These are phyloP conservation scores for Dynastes tityus DNA, from an alignment of 2,888 invertebrate genomes.

Conservation along the genomic window DNA sequence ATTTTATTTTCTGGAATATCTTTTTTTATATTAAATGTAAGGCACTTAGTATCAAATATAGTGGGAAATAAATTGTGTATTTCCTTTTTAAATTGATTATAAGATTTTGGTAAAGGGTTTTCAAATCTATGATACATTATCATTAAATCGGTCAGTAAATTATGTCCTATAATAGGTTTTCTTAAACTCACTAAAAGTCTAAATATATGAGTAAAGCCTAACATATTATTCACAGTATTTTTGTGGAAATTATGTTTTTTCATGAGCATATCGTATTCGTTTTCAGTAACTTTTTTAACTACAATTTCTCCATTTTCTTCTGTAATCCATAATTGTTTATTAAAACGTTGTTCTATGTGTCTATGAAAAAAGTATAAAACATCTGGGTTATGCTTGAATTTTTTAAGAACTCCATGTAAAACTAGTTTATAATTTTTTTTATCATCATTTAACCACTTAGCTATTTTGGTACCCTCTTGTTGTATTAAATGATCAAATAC, in stretches of 20 bases:
- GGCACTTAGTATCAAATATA: constrained; percentile 83
- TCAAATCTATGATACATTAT: constrained; percentile 83
- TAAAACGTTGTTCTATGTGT: constrained; percentile 74
- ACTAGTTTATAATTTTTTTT: constrained; percentile 61
- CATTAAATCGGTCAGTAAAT: constrained; percentile 80
- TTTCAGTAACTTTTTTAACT: constrained; percentile 65
- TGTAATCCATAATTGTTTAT: constrained; percentile 64
- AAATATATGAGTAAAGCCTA: constrained; percentile 81
- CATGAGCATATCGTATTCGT: constrained; percentile 63
- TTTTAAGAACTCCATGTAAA: constrained; percentile 58
- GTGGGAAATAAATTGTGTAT: constrained; percentile 77
- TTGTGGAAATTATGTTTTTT: constrained; percentile 70
- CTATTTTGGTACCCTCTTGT: constrained; percentile 64
- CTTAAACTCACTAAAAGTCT: constrained; percentile 73
- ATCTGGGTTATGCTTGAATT: constrained; percentile 70
- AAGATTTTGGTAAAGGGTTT: constrained; percentile 78
- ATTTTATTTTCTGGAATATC: constrained; percentile 66
- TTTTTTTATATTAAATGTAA: constrained; percentile 74
- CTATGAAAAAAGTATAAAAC: constrained; percentile 76
- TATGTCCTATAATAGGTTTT: constrained; percentile 86
- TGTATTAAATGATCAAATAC: constrained; percentile 69
- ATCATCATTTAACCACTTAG: constrained; percentile 65
- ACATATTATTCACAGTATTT: constrained; percentile 71
- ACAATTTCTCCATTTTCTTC: constrained; percentile 65
- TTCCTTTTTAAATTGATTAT: constrained; percentile 77